A percentile compares a stretch with the other conserved stretches of the same genome.
phyloP scores from a whole-genome alignment of 2,113 vertebrate genomes.

The Anhinga rufa region DNA sequence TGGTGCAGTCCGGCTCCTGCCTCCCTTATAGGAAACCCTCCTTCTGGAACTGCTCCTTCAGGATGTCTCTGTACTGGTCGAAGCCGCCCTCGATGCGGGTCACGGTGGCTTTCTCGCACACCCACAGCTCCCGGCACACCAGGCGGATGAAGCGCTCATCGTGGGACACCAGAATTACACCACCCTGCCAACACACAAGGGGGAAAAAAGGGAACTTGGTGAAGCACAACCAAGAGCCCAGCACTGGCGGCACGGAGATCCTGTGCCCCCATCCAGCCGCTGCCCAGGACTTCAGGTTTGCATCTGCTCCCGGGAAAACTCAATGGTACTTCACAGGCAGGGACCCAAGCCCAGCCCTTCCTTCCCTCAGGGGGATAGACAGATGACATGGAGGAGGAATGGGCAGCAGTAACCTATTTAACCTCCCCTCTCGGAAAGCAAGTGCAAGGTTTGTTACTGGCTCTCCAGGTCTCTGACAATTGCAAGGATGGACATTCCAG shows the following conservation, averaged over 20 bases:
- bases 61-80: conserved; percentile 92
- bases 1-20: neutral
- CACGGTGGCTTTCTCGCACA: conserved; percentile 82
- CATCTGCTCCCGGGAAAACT: accelerated
- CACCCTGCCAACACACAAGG: conserved; percentile 74
- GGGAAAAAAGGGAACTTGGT: neutral
- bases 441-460: neutral
- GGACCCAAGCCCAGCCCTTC: neutral
- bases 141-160: conserved; percentile 94
- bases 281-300: neutral
- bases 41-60: conserved; percentile 94
- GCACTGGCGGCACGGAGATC: neutral
- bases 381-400: accelerated
- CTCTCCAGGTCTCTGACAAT: neutral
- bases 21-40: conserved; percentile 91
- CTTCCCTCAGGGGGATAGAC: neutral
- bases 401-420: neutral
- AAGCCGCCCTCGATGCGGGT: conserved; percentile 91
- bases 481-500: neutral
- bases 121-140: conserved; percentile 95
- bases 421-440: neutral
- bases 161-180: conserved; percentile 92
- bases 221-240: neutral
- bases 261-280: neutral
- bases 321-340: neutral